Evolutionary conservation across 2,113 vertebrate genomes (phyloP).

Genomic region (Euleptes europaea): DNA sequence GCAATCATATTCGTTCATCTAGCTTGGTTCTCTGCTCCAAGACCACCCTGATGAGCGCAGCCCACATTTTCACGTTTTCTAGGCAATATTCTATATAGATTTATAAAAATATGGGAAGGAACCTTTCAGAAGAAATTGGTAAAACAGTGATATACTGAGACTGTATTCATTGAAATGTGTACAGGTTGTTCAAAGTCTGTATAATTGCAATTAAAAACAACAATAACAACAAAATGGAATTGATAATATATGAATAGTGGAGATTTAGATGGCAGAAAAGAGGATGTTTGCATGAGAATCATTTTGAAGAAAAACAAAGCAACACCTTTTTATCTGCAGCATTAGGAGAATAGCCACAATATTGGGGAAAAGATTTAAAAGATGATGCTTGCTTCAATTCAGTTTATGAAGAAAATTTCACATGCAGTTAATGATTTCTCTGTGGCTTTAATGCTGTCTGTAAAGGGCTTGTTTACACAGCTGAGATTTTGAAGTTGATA

Average conservation of each 20-base stretch:
- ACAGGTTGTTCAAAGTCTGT: conserved; percentile 65
- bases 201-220: conserved; percentile 61
- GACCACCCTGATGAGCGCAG: conserved; percentile 67
- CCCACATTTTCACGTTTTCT: conserved; percentile 39
- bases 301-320: background rate
- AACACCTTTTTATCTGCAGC: no score
- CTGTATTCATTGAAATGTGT: conserved; percentile 55
- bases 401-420: no score
- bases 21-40: conserved; percentile 60
- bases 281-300: conserved; percentile 16
- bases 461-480: background rate
- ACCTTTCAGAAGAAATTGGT: conserved; percentile 60
- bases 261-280: conserved; percentile 60
- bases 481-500: background rate
- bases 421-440: no score
- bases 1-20: conserved; percentile 70
- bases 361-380: no score
- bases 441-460: background rate
- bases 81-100: conserved; percentile 49
- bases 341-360: no score
- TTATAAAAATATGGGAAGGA: conserved; percentile 64
- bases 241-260: conserved; percentile 38
- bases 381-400: no score
- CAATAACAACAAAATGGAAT: conserved; percentile 50
- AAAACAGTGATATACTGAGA: conserved; percentile 63